Conservation (phyloP, 2,113 vertebrate genomes). For the Chlorodrepanis virens region DNA sequence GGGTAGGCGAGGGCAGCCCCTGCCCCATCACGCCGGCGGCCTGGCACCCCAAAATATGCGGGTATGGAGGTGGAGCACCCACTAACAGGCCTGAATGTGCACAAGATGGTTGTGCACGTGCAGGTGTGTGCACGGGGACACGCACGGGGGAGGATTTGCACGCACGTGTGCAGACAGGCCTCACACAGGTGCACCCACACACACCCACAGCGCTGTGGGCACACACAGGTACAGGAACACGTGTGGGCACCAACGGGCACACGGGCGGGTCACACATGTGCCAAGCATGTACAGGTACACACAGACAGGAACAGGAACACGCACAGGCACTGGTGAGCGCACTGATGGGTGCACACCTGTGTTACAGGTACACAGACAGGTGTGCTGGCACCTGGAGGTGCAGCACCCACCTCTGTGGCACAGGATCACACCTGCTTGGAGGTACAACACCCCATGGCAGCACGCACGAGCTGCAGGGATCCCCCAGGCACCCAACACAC, state of each 20-base stretch:
- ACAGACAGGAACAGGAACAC: background rate
- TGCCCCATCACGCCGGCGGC: background rate
- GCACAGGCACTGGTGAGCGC: accelerated
- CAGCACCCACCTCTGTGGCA: background rate
- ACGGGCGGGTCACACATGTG: background rate
- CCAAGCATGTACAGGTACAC: background rate
- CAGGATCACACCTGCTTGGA: background rate
- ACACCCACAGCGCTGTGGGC: background rate
- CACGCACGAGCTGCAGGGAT: background rate
- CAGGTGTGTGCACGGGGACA: background rate
- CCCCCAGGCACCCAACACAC: background rate
- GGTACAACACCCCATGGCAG: accelerated
- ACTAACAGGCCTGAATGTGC: background rate
- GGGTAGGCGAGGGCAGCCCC: background rate
- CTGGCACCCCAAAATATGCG: background rate
- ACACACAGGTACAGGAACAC: background rate
- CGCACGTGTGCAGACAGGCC: background rate
- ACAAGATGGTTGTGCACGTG: background rate
- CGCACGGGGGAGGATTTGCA: background rate
- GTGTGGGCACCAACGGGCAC: accelerated
- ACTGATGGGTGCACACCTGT: background rate
- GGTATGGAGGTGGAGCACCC: background rate
- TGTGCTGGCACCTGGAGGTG: background rate
- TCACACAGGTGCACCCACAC: background rate
- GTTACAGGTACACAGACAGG: background rate